phyloP scores from a whole-genome alignment of 1,140 invertebrate genomes.

The Anoplophora glabripennis region DNA sequence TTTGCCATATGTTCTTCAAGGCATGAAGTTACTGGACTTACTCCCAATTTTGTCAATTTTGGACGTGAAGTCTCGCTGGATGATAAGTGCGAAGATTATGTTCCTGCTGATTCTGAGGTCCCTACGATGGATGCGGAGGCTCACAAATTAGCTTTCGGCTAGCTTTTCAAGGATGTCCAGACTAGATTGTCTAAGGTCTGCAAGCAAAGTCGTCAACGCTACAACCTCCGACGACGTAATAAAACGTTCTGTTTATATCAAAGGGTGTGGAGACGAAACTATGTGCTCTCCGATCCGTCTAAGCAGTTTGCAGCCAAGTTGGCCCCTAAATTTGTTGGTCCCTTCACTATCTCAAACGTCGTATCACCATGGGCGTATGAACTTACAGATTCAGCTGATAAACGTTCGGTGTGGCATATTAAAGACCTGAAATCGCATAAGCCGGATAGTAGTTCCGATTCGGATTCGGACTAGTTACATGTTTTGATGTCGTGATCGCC shows the following conservation, averaged over 20 bases:
- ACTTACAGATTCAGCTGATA: not conserved
- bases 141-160: not conserved
- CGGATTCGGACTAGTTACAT: no score
- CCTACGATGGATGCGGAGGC: not conserved
- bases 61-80: constrained; percentile 9
- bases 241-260: no score
- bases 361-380: constrained; percentile 18
- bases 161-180: not conserved
- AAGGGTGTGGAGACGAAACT: constrained; percentile 6
- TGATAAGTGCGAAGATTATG: not conserved
- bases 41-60: constrained; percentile 33
- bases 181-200: not conserved
- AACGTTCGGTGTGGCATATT: constrained; percentile 5
- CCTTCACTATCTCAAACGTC: constrained; percentile 1
- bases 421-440: constrained; percentile 15
- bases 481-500: no score
- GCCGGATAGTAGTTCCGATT: no score
- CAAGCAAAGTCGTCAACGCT: not conserved
- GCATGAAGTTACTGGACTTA: constrained; percentile 38
- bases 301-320: constrained; percentile 20
- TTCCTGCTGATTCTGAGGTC: not conserved
- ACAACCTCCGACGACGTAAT: no score
- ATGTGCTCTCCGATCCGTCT: constrained; percentile 17
- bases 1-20: constrained; percentile 37
- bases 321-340: constrained; percentile 15